Evolutionary conservation across 2,113 vertebrate species (phyloP), one percentile per base, ranked within the genome.

Genomic region (Anarhynchus alexandrinus): DNA sequence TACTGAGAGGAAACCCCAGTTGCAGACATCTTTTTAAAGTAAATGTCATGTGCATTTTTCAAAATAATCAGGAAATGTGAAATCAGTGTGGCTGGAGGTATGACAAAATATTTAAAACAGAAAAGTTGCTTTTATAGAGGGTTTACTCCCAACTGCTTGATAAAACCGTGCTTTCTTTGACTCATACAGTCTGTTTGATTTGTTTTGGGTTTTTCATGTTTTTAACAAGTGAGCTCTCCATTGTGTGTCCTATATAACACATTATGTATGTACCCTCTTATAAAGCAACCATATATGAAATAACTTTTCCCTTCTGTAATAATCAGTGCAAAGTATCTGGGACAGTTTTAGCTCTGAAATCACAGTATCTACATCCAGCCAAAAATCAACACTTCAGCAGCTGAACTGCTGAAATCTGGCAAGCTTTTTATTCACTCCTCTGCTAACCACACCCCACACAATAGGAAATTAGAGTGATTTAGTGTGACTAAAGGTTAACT

Each of bases 401-500:
- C 82, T 77, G 57, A 86, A 55, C 42, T 77, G 59, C 52, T 65
- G 83, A 70, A 87, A 32, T n/a, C 72, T 93, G 91, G 67, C 93
- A 96, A 51, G 42, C 38, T 64, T 88, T 93, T 90, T 61, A 62
- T 82, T 83, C 72, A n/a, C 55, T 51, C 38, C 71, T 49, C 74
- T 88, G 87, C 92, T 88, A 92, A 81, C 80, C 59, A 80, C 85
- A 92, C 49, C 90, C 89, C 77, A 52, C 81, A 40, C 81, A 71
- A 52, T 6, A 59, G 91, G 67, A 97, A 96, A 93, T 92, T 54
- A 77, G 92, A 86, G 61, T 89, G 85, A 95, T 93, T 96, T 82
- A 76, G 85, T 62, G 67, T 80, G 94, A 91, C 78, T 95, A 49
- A 92, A 82, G 89, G 87, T 89, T 91, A 96, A 95, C 84, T 91